Evolutionary conservation across 2,113 vertebrate species (phyloP).

Genomic region (Rhadina sibilatrix): DNA sequence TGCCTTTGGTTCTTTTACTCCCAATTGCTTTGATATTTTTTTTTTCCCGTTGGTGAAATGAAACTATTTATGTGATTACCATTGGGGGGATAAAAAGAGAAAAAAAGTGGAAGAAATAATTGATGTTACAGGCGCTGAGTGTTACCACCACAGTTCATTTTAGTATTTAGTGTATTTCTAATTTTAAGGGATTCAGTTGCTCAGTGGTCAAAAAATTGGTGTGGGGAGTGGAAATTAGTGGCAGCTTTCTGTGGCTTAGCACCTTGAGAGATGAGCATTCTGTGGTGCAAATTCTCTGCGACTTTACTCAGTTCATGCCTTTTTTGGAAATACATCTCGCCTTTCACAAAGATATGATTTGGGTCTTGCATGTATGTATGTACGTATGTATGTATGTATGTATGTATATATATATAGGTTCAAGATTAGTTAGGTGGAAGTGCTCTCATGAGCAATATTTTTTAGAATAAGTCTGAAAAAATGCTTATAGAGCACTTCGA

Average conservation of each 20-base stretch:
- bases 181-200: background rate
- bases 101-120: background rate
- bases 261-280: background rate
- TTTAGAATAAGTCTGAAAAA: background rate
- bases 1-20: background rate
- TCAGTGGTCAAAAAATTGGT: background rate
- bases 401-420: accelerated
- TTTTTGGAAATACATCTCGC: background rate
- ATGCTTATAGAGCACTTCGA: background rate
- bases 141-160: background rate
- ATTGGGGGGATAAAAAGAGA: accelerated
- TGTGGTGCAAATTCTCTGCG: background rate
- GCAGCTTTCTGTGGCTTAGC: background rate
- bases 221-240: background rate
- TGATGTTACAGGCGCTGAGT: background rate
- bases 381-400: background rate
- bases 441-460: background rate
- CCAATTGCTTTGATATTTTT: background rate
- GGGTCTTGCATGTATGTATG: background rate
- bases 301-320: background rate
- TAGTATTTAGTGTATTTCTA: background rate
- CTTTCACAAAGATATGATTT: background rate
- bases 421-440: background rate
- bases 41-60: background rate
- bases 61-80: background rate